Evolutionary conservation across 92 coral and sea anemone genomes (phyloP).

Genomic region (Porites rus): DNA sequence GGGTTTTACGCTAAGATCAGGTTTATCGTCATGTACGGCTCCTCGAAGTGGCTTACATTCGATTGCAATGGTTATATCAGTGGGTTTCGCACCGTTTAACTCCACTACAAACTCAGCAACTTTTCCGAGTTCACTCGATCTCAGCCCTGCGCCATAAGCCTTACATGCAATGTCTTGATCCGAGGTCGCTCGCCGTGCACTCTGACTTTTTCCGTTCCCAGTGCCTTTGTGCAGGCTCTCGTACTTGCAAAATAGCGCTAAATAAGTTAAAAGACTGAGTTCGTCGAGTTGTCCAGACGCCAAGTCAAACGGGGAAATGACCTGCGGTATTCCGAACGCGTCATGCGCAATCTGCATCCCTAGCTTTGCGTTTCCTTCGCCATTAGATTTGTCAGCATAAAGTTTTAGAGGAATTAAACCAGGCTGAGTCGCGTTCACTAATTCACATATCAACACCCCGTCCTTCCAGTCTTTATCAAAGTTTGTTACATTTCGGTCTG

Average conservation of each 20-base stretch:
- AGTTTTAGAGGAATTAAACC: slow-evolving; percentile 78
- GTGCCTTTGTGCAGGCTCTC: slow-evolving; percentile 70
- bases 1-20: slow-evolving; percentile 89
- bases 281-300: slow-evolving; percentile 90
- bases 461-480: slow-evolving; percentile 95
- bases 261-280: slow-evolving; percentile 91
- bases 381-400: slow-evolving; percentile 78
- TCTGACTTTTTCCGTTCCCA: slow-evolving; percentile 13
- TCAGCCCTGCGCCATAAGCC: slow-evolving; percentile 88
- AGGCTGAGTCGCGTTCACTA: slow-evolving; percentile 87
- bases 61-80: slow-evolving; percentile 95
- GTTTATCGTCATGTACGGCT: slow-evolving; percentile 81
- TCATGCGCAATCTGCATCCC: slow-evolving; percentile 97
- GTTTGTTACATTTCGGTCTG: slow-evolving; percentile 76
- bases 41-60: slow-evolving; percentile 90
- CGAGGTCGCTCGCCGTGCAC: slow-evolving; percentile 6
- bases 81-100: slow-evolving; percentile 92
- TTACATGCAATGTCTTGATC: slow-evolving; percentile 66
- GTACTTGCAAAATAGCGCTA: slow-evolving; percentile 92
- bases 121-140: slow-evolving; percentile 91
- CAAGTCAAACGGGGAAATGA: slow-evolving; percentile 92
- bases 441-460: slow-evolving; percentile 90
- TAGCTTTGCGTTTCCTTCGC: slow-evolving; percentile 86
- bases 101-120: slow-evolving; percentile 93
- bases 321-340: slow-evolving; percentile 94